Evolutionary conservation across 1,140 invertebrate species (phyloP).

Genomic region (Bactericera cockerelli): DNA sequence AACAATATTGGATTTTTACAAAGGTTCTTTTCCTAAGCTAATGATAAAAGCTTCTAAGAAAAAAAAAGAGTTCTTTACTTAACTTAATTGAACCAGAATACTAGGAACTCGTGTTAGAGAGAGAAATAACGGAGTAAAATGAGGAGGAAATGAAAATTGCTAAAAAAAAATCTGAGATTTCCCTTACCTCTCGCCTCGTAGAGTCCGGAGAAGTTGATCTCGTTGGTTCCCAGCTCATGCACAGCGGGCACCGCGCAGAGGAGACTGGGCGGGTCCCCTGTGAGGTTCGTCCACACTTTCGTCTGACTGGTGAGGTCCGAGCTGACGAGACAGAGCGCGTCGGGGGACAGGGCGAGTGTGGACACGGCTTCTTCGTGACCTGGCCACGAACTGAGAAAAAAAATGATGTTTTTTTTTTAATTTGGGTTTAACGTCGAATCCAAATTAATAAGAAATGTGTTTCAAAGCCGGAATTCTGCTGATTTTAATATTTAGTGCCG

Average conservation of each 20-base stretch:
- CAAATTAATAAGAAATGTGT: neutral
- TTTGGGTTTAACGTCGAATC: neutral
- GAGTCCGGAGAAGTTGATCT: conserved; percentile 40
- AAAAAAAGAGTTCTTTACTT: too few species aligned
- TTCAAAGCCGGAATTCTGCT: too few species aligned
- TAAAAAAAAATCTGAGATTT: too few species aligned
- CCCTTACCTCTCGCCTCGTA: conserved; percentile 26
- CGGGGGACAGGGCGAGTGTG: conserved; percentile 19
- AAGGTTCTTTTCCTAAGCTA: too few species aligned
- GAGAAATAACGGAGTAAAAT: too few species aligned
- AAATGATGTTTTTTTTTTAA: conserved; percentile 1
- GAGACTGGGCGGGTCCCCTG: conserved; percentile 4
- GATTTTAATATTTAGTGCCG: too few species aligned
- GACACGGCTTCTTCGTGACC: conserved; percentile 22
- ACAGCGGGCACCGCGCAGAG: conserved; percentile 37
- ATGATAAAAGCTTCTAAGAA: too few species aligned
- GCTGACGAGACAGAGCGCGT: conserved; percentile 17
- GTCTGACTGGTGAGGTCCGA: conserved; percentile 20
- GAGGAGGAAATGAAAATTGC: too few species aligned
- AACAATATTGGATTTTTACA: too few species aligned
- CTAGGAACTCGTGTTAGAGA: too few species aligned
- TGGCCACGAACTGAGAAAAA: neutral
- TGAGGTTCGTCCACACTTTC: conserved; percentile 18
- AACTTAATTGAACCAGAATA: too few species aligned
- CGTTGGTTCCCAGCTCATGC: conserved; percentile 57